Conservation (phyloP, 2,888 invertebrate species). For the Perizoma affinitatum region DNA sequence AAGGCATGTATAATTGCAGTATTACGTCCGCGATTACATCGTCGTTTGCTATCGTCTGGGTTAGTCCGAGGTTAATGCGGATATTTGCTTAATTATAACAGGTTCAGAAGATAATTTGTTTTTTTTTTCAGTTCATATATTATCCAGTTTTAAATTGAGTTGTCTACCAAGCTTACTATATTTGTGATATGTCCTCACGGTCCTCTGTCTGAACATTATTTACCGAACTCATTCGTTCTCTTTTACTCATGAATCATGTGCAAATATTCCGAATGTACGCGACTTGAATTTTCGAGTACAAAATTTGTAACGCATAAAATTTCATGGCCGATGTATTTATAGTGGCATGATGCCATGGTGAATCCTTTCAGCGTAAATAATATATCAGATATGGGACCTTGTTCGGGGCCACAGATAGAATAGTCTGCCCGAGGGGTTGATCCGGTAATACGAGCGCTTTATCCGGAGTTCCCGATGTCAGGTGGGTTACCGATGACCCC, state of each 20-base stretch:
- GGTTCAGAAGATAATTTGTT: conserved; percentile 19
- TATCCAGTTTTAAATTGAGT: conserved; percentile 21
- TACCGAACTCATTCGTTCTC: conserved; percentile 28
- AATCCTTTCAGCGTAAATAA: conserved; percentile 58
- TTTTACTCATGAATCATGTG: conserved; percentile 43
- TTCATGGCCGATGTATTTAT: conserved; percentile 36
- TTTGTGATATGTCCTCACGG: conserved; percentile 1
- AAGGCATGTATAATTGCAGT: conserved; percentile 24
- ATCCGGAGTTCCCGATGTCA: conserved; percentile 47
- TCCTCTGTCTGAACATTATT: conserved; percentile 13
- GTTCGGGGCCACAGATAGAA: conserved; percentile 43
- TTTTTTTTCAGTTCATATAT: conserved; percentile 21
- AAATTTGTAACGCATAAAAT: conserved; percentile 42
- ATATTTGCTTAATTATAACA: conserved; percentile 25
- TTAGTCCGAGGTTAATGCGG: conserved; percentile 19
- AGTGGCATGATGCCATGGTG: conserved; percentile 33
- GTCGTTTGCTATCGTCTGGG: conserved; percentile 26
- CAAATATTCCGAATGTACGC: conserved; percentile 32
- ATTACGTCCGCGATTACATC: conserved; percentile 25
- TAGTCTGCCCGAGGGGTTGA: conserved; percentile 36
- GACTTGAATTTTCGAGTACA: conserved; percentile 39
- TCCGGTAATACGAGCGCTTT: conserved; percentile 50
- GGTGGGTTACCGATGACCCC: conserved; percentile 56
- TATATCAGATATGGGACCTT: conserved; percentile 56
- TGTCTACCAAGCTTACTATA: background rate